A percentile compares a stretch with the other conserved stretches of the same genome.
Evolutionary conservation across 2,113 vertebrate species (phyloP).

Genomic region (Catharus minimus): DNA sequence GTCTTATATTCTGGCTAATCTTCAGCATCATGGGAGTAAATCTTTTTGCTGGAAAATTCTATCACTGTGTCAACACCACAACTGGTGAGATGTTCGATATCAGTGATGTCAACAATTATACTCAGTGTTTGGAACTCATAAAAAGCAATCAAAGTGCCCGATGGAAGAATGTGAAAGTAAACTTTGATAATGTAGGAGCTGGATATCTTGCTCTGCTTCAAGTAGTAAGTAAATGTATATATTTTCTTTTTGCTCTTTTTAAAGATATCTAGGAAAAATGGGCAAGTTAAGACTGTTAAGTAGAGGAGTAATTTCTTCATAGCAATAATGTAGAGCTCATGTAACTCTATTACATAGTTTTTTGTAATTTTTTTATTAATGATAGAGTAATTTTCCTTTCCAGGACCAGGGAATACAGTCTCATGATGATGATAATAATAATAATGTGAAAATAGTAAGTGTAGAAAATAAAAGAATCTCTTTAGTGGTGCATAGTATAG

Average conservation of each 20-base stretch:
- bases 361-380: background rate
- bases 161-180: constrained; percentile 91
- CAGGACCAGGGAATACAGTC: background rate
- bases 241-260: background rate
- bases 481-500: background rate
- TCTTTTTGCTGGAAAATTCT: constrained; percentile 92
- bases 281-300: background rate
- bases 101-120: constrained; percentile 69
- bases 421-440: background rate
- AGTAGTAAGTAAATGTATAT: constrained; percentile 84
- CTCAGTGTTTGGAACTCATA: constrained; percentile 73
- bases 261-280: background rate
- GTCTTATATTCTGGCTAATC: constrained; percentile 99
- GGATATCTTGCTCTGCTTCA: constrained; percentile 94
- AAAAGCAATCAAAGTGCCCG: constrained; percentile 73
- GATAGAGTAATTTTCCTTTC: background rate
- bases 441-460: background rate
- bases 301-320: background rate
- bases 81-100: constrained; percentile 50
- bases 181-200: constrained; percentile 94
- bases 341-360: background rate
- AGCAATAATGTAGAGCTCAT: background rate
- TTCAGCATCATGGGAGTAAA: constrained; percentile 99
- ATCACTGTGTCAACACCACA: constrained; percentile 82
- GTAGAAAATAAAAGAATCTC: background rate